A percentile compares a stretch with the other conserved stretches of the same genome.
Conservation (phyloP, 2,797 vertebrate genomes). For the Poeciliopsis paucimaculata region DNA sequence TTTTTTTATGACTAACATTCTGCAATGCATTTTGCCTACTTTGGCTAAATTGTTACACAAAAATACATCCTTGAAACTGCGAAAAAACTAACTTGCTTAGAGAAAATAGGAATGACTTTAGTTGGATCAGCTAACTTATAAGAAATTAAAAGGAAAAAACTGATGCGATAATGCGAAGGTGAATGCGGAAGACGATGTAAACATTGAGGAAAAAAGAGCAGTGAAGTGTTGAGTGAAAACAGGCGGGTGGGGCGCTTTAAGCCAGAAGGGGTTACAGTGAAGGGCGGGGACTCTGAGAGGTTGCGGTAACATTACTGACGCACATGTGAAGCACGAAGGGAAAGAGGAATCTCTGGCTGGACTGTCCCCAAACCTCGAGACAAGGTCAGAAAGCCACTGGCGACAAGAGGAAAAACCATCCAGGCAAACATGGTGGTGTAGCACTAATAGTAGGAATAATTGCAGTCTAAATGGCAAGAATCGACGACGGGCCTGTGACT, state of each 20-base stretch:
- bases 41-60: neutral
- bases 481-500: slow-evolving; percentile 44
- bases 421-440: slow-evolving; percentile 30
- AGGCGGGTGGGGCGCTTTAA: slow-evolving; percentile 50
- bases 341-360: slow-evolving; percentile 78
- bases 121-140: neutral
- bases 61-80: neutral
- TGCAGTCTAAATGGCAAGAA: slow-evolving; percentile 69
- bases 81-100: neutral
- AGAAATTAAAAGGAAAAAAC: neutral
- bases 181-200: neutral
- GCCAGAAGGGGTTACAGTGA: slow-evolving; percentile 46
- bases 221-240: slow-evolving; percentile 30
- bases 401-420: slow-evolving; percentile 66
- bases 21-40: neutral
- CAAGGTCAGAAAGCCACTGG: slow-evolving; percentile 80
- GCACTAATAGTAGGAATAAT: slow-evolving; percentile 63
- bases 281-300: slow-evolving; percentile 37
- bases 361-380: slow-evolving; percentile 74
- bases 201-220: slow-evolving; percentile 1
- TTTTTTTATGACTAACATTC: neutral
- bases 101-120: neutral
- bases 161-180: neutral
- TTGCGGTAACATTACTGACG: slow-evolving; percentile 80
- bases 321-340: slow-evolving; percentile 75